Evolutionary conservation across 2,113 vertebrate species (phyloP).

Genomic region (Hipposideros armiger): DNA sequence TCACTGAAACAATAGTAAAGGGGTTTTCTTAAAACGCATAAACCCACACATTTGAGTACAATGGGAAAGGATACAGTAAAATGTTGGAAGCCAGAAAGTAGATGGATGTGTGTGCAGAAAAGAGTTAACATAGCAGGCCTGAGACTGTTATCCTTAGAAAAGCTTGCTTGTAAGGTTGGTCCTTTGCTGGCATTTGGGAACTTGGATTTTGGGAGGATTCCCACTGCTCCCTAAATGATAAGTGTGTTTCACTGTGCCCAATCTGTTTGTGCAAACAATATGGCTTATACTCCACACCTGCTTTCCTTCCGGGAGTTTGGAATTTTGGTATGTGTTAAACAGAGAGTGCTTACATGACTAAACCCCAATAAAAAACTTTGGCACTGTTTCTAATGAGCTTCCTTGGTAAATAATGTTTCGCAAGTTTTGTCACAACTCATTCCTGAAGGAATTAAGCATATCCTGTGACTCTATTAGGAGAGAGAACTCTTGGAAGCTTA

Average conservation of each 20-base stretch:
- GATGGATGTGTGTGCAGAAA: background rate
- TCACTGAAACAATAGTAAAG: conserved; percentile 31
- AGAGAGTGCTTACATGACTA: background rate
- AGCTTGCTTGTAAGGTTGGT: background rate
- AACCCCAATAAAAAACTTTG: background rate
- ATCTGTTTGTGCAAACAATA: background rate
- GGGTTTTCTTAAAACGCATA: conserved; percentile 42
- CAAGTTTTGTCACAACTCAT: background rate
- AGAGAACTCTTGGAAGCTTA: background rate
- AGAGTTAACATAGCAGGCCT: background rate
- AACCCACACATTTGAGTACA: background rate
- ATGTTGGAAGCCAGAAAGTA: conserved; percentile 15
- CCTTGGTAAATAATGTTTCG: background rate
- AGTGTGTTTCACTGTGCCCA: background rate
- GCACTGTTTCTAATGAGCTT: conserved; percentile 29
- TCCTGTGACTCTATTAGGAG: background rate
- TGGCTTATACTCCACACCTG: background rate
- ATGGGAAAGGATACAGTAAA: conserved; percentile 41
- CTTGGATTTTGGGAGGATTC: conserved; percentile 9
- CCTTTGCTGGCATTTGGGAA: background rate
- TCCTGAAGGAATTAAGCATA: background rate
- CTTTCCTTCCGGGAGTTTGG: conserved; percentile 9
- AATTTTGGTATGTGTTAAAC: background rate
- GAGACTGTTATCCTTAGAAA: background rate
- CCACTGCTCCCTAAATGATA: background rate